phyloP scores from a whole-genome alignment of 2,888 invertebrate genomes.

The Eupithecia pulchellata region DNA sequence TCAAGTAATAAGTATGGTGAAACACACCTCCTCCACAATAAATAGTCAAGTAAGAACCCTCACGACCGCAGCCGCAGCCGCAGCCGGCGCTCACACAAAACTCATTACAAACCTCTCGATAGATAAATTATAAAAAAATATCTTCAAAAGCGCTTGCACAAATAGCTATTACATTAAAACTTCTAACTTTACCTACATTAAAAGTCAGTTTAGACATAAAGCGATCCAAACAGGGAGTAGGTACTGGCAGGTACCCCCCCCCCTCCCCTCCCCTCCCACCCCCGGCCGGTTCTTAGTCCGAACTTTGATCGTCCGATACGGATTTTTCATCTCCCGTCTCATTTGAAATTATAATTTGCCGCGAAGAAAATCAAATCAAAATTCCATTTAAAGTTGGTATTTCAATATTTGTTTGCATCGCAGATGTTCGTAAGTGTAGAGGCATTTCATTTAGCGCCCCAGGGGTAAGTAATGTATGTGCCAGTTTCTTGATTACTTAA shows the following conservation, averaged over 20 bases:
- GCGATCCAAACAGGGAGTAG: conserved; percentile 60
- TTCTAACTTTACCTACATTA: conserved; percentile 69
- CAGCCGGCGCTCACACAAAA: conserved; percentile 42
- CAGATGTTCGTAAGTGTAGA: conserved; percentile 58
- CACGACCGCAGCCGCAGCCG: background rate
- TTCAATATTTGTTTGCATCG: conserved; percentile 78
- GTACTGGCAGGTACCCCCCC: too few relatives aligned
- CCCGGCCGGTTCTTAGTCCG: conserved; percentile 51
- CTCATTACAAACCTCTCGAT: conserved; percentile 42
- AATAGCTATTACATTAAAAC: conserved; percentile 65
- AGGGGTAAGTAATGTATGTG: background rate
- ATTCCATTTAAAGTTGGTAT: conserved; percentile 82
- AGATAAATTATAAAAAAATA: conserved; percentile 47
- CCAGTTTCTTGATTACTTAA: background rate
- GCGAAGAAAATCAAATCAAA: conserved; percentile 83
- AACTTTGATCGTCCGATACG: conserved; percentile 79
- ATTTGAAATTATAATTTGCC: conserved; percentile 82
- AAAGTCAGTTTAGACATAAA: conserved; percentile 76
- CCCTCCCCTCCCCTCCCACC: conserved; percentile 37
- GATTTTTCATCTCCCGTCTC: conserved; percentile 82
- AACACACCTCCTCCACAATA: conserved; percentile 7
- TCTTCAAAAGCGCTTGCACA: conserved; percentile 53
- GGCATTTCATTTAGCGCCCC: conserved; percentile 3
- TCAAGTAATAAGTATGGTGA: background rate
- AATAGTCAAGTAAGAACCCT: too few relatives aligned